Conservation (phyloP, 2,888 invertebrate genomes). For the Apodemia hepburni region DNA sequence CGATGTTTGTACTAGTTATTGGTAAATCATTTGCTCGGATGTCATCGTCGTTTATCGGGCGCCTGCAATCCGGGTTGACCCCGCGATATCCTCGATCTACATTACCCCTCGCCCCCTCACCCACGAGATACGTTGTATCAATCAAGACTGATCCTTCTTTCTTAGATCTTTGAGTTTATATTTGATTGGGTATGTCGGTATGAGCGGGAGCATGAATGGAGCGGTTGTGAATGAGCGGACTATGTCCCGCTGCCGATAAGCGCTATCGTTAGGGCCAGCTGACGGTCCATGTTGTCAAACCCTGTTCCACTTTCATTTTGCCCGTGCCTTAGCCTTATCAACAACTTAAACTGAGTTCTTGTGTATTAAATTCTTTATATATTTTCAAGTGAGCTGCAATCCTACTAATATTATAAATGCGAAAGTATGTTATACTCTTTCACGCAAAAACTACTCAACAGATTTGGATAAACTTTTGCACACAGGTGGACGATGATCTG, state of each 20-base stretch:
- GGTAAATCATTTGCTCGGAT: slow-evolving; percentile 17
- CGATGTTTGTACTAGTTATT: slow-evolving; percentile 6
- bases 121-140: slow-evolving; percentile 28
- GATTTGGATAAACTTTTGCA: too few species aligned
- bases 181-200: slow-evolving; percentile 39
- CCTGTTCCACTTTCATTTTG: slow-evolving; percentile 72
- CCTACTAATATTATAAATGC: too few species aligned
- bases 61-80: slow-evolving; percentile 79
- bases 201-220: slow-evolving; percentile 72
- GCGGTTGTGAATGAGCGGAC: slow-evolving; percentile 76
- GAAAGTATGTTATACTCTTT: too few species aligned
- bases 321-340: slow-evolving; percentile 62
- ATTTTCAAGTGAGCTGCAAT: neutral
- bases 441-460: too few species aligned
- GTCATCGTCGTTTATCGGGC: slow-evolving; percentile 56
- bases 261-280: slow-evolving; percentile 76
- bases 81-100: slow-evolving; percentile 76
- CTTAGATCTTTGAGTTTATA: slow-evolving; percentile 47
- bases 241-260: slow-evolving; percentile 74
- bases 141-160: slow-evolving; percentile 47
- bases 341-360: neutral
- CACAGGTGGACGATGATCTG: too few species aligned
- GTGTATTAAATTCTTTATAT: neutral
- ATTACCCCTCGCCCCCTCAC: slow-evolving; percentile 54
- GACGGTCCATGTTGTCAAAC: slow-evolving; percentile 76